A percentile compares a stretch with the other conserved stretches of the same genome.
Conservation (phyloP, 2,888 invertebrate species). For the Villa cingulata region DNA sequence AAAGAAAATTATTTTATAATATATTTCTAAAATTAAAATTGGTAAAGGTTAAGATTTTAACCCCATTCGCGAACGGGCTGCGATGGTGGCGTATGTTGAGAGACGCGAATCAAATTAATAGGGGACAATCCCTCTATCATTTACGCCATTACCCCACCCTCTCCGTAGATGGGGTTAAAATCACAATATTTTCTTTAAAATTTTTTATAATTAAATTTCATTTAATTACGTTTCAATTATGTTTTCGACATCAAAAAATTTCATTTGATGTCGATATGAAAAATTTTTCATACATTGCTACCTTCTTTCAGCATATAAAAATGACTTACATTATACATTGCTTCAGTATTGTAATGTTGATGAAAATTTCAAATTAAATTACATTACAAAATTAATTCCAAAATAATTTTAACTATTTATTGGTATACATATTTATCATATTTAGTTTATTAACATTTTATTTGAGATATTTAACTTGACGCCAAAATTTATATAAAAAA, state of each 20-base stretch:
- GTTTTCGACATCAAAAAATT: slow-evolving; percentile 15
- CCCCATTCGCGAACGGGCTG: no score
- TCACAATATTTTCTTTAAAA: no score
- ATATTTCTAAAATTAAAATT: neutral
- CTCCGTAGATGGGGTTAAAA: no score
- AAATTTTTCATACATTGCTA: neutral
- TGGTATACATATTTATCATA: slow-evolving; percentile 9
- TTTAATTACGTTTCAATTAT: slow-evolving; percentile 12
- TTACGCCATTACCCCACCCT: no score
- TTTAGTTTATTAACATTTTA: slow-evolving; percentile 5
- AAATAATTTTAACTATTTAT: slow-evolving; percentile 12
- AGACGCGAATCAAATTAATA: no score
- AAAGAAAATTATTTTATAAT: neutral
- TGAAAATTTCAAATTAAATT: slow-evolving; percentile 12
- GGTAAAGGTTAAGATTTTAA: no score
- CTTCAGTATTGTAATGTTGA: slow-evolving; percentile 9
- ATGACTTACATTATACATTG: slow-evolving; percentile 14
- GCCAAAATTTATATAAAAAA: slow-evolving; percentile 12
- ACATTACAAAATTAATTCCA: slow-evolving; percentile 12
- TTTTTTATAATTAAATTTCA: neutral
- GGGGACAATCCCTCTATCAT: no score
- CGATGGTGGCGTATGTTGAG: no score
- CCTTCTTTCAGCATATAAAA: slow-evolving; percentile 7
- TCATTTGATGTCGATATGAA: no score
- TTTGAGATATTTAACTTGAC: slow-evolving; percentile 10